Conservation (phyloP, 2,113 vertebrate species). For the Montifringilla adamsi region DNA sequence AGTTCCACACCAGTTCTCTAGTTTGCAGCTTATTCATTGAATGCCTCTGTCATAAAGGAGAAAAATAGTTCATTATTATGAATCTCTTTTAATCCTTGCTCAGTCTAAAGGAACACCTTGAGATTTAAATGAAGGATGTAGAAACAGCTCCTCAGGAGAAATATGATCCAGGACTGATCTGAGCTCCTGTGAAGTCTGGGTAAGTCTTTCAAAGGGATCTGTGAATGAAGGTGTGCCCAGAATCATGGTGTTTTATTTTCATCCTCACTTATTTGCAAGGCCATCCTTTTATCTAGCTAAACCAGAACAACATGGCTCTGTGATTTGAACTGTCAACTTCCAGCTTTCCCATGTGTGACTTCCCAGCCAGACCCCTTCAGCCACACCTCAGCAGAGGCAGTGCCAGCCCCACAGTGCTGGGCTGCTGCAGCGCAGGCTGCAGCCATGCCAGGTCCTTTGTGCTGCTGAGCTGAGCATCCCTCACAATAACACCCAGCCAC, state of each 20-base stretch:
- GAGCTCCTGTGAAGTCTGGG: not conserved
- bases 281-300: not conserved
- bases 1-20: not conserved
- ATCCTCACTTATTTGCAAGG: not conserved
- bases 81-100: not conserved
- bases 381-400: not conserved
- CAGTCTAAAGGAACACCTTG: not conserved
- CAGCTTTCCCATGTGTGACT: not conserved
- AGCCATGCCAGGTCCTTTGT: accelerated
- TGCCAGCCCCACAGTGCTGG: accelerated
- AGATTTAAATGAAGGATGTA: not conserved
- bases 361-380: not conserved
- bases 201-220: not conserved
- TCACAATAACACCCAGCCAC: not conserved
- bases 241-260: not conserved
- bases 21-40: not conserved
- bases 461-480: not conserved
- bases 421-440: not conserved
- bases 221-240: not conserved
- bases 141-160: not conserved
- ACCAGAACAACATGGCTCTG: not conserved
- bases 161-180: not conserved
- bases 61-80: not conserved
- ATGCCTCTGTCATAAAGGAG: not conserved
- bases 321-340: not conserved